phyloP scores from a whole-genome alignment of 2,797 vertebrate genomes.

The Sylvia borin region DNA sequence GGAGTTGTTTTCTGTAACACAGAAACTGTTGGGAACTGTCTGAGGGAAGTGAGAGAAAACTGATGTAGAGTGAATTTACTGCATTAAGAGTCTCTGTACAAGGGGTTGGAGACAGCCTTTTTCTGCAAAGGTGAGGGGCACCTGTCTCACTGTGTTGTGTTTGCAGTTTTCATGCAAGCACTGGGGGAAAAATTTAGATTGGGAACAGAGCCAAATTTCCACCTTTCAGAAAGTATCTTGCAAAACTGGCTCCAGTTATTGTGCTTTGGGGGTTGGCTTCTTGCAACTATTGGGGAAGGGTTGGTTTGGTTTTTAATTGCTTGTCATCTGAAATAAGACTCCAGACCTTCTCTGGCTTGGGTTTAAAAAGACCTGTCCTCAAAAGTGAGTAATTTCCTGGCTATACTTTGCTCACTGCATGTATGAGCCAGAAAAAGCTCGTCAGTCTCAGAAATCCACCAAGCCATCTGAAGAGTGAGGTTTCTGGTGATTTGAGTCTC shows the following conservation, averaged over 20 bases:
- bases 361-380: not conserved
- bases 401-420: not conserved
- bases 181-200: not conserved
- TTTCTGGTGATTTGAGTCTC: not conserved
- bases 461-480: not conserved
- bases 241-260: not conserved
- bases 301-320: not conserved
- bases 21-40: not conserved
- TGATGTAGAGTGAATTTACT: not conserved
- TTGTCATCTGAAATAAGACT: not conserved
- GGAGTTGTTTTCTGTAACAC: rapidly evolving
- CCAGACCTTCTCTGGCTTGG: not conserved
- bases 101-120: not conserved
- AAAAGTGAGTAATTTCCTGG: not conserved
- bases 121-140: not conserved
- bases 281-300: not conserved
- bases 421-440: not conserved
- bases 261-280: not conserved
- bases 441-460: not conserved
- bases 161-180: not conserved
- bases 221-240: not conserved
- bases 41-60: not conserved
- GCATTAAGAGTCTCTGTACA: not conserved
- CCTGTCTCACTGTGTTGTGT: not conserved
- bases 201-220: not conserved